Conservation (phyloP, 2,888 invertebrate genomes). For the Patella ulyssiponensis region DNA sequence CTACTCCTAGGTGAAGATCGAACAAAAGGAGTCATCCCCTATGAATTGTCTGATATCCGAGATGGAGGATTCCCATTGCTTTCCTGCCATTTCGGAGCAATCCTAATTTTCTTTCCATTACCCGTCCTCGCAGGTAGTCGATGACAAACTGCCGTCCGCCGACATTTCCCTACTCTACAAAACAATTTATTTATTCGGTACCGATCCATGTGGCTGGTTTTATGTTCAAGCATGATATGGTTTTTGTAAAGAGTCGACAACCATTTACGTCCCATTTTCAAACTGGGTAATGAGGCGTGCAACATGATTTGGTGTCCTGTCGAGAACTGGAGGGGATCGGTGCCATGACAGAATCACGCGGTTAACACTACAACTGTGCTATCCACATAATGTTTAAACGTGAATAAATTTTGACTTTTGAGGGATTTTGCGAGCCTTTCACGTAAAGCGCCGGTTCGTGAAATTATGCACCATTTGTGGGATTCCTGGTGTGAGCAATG, state of each 20-base stretch:
- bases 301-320: neutral
- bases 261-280: neutral
- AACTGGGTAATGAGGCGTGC: slow-evolving; percentile 25
- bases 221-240: slow-evolving; percentile 8
- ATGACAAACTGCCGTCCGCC: neutral
- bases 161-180: neutral
- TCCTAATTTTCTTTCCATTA: slow-evolving; percentile 25
- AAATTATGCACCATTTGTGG: slow-evolving; percentile 23
- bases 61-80: neutral
- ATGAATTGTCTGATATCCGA: slow-evolving; percentile 2
- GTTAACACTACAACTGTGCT: no score
- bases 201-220: slow-evolving; percentile 8
- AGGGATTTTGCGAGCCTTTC: slow-evolving; percentile 1
- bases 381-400: no score
- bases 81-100: slow-evolving; percentile 16
- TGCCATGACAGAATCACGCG: neutral
- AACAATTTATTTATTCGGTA: slow-evolving; percentile 1
- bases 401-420: no score
- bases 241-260: slow-evolving; percentile 3
- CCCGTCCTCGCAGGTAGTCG: slow-evolving; percentile 17
- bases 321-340: neutral
- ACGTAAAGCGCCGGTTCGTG: slow-evolving; percentile 19
- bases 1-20: neutral
- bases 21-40: neutral
- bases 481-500: slow-evolving; percentile 14